Percentiles rank a stretch among this genome's conserved stretches.
phyloP scores from a whole-genome alignment of 2,888 invertebrate genomes.

The Euzetes globulus region DNA sequence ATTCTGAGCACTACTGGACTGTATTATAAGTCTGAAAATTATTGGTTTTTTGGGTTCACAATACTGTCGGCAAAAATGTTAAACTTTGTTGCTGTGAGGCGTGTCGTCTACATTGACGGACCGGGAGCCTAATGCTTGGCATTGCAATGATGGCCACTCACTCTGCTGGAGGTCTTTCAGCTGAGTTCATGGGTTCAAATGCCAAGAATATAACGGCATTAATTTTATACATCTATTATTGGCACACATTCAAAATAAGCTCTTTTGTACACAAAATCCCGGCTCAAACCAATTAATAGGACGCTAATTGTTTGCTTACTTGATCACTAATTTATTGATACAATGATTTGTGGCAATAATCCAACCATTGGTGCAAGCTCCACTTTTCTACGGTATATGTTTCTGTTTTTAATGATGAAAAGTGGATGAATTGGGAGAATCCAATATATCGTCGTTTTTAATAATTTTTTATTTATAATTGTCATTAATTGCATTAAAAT shows the following conservation, averaged over 20 bases:
- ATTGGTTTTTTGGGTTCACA: constrained; percentile 8
- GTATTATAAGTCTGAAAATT: constrained; percentile 1
- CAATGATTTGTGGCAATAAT: no score
- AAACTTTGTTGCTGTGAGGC: constrained; percentile 12
- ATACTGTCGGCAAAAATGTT: background rate
- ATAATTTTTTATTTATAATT: no score
- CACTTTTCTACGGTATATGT: no score
- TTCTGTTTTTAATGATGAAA: no score
- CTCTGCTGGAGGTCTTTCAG: constrained; percentile 19
- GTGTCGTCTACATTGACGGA: constrained; percentile 5
- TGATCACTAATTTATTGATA: no score
- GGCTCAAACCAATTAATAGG: no score
- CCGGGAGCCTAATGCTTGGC: background rate
- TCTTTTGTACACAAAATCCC: background rate
- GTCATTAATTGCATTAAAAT: no score
- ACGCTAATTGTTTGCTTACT: background rate
- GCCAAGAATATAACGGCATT: constrained; percentile 14
- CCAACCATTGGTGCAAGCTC: no score
- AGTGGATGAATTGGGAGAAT: no score
- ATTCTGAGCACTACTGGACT: constrained; percentile 14
- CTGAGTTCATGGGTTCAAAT: background rate
- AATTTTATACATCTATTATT: background rate
- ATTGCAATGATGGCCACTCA: constrained; percentile 7
- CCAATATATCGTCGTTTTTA: no score
- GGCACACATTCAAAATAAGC: background rate